Conservation (phyloP, 1,140 invertebrate genomes). For the Temnothorax nylanderi region DNA sequence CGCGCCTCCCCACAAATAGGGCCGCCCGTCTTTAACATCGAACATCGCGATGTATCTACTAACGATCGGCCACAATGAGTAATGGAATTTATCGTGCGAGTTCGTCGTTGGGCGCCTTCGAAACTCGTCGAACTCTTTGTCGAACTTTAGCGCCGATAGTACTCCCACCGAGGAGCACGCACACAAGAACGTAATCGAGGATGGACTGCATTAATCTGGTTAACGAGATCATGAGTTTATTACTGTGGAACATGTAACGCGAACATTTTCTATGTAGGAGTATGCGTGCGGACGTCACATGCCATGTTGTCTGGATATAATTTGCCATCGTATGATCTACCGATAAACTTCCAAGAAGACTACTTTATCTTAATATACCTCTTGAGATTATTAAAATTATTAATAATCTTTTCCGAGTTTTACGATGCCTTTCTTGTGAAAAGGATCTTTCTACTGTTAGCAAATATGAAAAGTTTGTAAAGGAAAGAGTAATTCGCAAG, state of each 20-base stretch:
- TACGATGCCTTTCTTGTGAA: neutral
- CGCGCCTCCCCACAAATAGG: constrained; percentile 57
- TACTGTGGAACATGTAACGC: constrained; percentile 36
- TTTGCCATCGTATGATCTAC: constrained; percentile 27
- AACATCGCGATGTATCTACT: constrained; percentile 52
- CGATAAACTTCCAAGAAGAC: constrained; percentile 21
- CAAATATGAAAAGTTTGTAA: neutral
- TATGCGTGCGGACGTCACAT: neutral
- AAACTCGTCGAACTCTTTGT: constrained; percentile 43
- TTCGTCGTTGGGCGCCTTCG: constrained; percentile 29
- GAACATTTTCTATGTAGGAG: neutral
- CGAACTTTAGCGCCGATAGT: constrained; percentile 40
- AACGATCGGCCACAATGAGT: constrained; percentile 65
- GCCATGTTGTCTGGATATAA: constrained; percentile 28
- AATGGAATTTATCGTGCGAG: constrained; percentile 63
- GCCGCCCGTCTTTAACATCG: constrained; percentile 44
- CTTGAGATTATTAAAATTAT: constrained; percentile 25
- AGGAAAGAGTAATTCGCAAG: neutral
- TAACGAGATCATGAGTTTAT: constrained; percentile 59
- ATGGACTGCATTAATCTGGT: constrained; percentile 45
- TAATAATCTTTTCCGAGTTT: constrained; percentile 1
- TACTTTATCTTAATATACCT: constrained; percentile 10
- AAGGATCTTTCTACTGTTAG: neutral
- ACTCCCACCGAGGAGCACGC: neutral
- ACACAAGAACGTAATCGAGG: constrained; percentile 23